phyloP scores from a whole-genome alignment of 2,797 vertebrate genomes.

The Gastrophryne carolinensis region DNA sequence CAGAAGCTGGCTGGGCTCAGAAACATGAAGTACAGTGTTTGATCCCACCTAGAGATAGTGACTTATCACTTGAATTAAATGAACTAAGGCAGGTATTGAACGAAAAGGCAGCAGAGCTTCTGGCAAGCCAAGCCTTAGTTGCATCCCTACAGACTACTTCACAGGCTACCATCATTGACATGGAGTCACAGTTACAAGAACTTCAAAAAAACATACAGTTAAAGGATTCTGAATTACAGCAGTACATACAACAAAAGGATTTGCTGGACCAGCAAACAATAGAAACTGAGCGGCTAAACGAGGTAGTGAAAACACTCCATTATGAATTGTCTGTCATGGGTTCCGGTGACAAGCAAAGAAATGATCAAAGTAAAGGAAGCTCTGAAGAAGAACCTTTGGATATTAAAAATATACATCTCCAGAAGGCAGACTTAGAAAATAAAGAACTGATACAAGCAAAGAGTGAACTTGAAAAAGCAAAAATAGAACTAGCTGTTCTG shows the following conservation, averaged over 20 bases:
- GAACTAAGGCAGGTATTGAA: neutral
- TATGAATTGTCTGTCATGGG: neutral
- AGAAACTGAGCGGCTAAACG: slow-evolving; percentile 71
- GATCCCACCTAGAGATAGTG: too few species aligned
- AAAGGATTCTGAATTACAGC: slow-evolving; percentile 2
- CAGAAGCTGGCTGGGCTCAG: slow-evolving; percentile 17
- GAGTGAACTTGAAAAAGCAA: slow-evolving; percentile 72
- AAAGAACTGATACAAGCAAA: slow-evolving; percentile 56
- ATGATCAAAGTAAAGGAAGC: too few species aligned
- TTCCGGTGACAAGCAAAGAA: slow-evolving; percentile 34
- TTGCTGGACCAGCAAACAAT: slow-evolving; percentile 52
- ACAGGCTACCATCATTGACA: neutral
- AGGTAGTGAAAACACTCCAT: neutral
- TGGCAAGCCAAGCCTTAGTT: neutral
- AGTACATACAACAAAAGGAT: neutral
- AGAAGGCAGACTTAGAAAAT: slow-evolving; percentile 60
- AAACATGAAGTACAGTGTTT: neutral
- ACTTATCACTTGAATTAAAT: too few species aligned
- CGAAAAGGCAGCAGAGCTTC: slow-evolving; percentile 3
- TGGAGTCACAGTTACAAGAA: slow-evolving; percentile 4
- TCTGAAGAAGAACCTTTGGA: too few species aligned
- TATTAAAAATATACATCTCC: slow-evolving; percentile 64
- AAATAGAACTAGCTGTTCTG: slow-evolving; percentile 73
- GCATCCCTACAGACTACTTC: slow-evolving; percentile 1
- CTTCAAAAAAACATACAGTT: neutral